Base-by-base conservation (phyloP, 2,888 invertebrate genomes). In the Caenorhabditis uteleia region DNA sequence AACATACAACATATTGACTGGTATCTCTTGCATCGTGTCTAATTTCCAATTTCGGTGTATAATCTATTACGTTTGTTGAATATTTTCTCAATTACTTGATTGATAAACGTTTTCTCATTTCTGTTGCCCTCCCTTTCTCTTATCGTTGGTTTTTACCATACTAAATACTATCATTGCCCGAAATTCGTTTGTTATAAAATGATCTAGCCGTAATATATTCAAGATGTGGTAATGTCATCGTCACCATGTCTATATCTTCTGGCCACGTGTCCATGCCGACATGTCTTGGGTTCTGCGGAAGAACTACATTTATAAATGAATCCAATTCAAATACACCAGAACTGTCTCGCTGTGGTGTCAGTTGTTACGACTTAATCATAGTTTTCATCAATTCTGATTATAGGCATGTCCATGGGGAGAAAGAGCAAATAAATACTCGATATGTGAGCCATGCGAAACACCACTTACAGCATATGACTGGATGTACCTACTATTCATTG, bases 401-500 rank as follows among this genome's bases (percentile, higher is more conserved):
- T 54, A 77, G 69, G 70, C 78, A 5, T 79, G 79, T 39, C 54
- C 70, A 2, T 79, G 78, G 71, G 77, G 79, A 21, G 58, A 50
- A 7, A 66, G 77, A 1, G 54, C 65, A 31, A 46, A 61, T 16
- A 53, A 50, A 16, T 25, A 23, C 0, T 58, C 60, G 7, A 54
- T 55, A 4, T 80, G 80, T 38, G 53, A 55, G 18, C 66, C 65
- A 6, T 80, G 80, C 40, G 50, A 60, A 8, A 40, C 27, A 7
- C 69, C 68, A n/a, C 44, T 80, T 7, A 53, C 56, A 14, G 38
- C 67, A 14, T 80, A 79, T 53, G 78, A 80, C 50, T 79, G 76
- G 71, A 65, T 71, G 50, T 80, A 72, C 43, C 88, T 95, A 21
- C 91, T 92, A 1, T 97, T 95, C 82, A 93, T 95, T 91, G 91